Conservation (phyloP, 2,888 invertebrate species). For the Melipona bicolor region DNA sequence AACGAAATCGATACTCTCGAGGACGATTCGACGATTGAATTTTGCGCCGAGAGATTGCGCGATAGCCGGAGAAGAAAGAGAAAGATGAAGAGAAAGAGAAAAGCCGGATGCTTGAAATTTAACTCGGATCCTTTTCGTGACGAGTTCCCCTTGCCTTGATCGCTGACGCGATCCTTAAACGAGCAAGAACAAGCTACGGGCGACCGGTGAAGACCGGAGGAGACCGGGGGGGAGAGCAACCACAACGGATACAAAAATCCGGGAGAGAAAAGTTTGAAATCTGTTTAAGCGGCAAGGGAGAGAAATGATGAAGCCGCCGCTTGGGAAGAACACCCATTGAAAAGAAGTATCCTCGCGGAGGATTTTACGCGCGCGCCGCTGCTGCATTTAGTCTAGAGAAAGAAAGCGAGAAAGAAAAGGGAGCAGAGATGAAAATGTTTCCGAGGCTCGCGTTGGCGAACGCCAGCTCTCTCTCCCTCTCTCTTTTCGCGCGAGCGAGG, state of each 20-base stretch:
- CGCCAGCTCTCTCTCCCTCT: too few species aligned
- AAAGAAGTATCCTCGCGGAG: background rate
- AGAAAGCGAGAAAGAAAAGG: background rate
- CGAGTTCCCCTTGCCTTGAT: conserved; percentile 7
- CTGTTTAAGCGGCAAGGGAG: background rate
- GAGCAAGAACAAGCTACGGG: background rate
- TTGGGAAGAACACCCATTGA: background rate
- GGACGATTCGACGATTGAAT: conserved; percentile 24
- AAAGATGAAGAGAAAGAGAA: too few species aligned
- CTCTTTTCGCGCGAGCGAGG: background rate
- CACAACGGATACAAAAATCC: conserved; percentile 24
- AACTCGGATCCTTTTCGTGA: conserved; percentile 19
- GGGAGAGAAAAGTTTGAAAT: conserved; percentile 7
- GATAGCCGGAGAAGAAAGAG: background rate
- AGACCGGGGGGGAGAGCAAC: background rate
- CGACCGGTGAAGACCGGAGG: background rate
- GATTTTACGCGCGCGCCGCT: background rate
- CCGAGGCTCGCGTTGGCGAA: too few species aligned
- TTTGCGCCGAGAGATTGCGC: conserved; percentile 18
- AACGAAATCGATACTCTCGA: conserved; percentile 34
- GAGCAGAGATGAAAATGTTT: background rate
- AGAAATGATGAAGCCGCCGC: conserved; percentile 1
- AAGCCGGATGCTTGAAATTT: conserved; percentile 31
- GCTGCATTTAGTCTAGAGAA: background rate
- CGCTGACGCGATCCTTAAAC: conserved; percentile 4